phyloP scores from a whole-genome alignment of 2,113 vertebrate genomes.

The Probosciger aterrimus region DNA sequence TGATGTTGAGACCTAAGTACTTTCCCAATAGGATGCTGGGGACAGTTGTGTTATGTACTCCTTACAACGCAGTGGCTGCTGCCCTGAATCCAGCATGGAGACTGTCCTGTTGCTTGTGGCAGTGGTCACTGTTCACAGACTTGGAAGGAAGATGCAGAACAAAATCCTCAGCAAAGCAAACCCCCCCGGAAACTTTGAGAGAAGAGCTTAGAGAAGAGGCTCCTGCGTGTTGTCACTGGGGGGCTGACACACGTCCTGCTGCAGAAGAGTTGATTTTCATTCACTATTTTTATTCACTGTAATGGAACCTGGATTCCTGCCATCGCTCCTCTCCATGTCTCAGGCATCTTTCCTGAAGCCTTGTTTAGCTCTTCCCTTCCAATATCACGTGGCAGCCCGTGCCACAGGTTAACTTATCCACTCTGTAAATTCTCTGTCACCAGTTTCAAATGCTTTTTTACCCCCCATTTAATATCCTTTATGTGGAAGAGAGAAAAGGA shows the following conservation, averaged over 20 bases:
- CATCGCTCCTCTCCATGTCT: background rate
- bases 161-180: background rate
- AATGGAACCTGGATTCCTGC: background rate
- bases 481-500: background rate
- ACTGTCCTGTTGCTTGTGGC: background rate
- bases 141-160: background rate
- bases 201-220: background rate
- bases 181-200: background rate
- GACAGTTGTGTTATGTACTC: background rate
- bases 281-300: background rate
- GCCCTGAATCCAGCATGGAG: background rate
- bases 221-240: background rate
- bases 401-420: background rate
- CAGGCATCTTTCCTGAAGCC: background rate
- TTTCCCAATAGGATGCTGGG: background rate
- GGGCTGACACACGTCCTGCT: background rate
- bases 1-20: background rate
- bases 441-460: background rate
- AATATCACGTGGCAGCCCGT: background rate
- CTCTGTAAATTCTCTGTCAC: background rate
- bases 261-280: constrained; percentile 2
- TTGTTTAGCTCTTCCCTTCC: background rate
- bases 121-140: background rate
- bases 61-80: background rate
- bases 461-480: background rate